phyloP scores from a whole-genome alignment of 2,113 vertebrate genomes.

The Telmatochromis brachygnathus region DNA sequence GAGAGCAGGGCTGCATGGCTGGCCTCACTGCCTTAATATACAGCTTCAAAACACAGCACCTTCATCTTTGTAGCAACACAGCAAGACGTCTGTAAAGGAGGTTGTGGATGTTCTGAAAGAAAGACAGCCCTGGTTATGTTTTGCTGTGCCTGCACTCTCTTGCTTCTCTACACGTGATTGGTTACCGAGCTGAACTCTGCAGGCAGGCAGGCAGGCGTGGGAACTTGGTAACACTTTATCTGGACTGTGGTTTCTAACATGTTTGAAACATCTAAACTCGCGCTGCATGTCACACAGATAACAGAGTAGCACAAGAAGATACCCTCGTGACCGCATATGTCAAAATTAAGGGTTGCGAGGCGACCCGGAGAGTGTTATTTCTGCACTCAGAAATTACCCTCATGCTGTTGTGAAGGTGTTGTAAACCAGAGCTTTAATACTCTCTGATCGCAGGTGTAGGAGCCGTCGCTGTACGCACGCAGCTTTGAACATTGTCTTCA shows the following conservation, averaged over 20 bases:
- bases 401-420: background rate
- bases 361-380: background rate
- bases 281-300: background rate
- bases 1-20: constrained; percentile 59
- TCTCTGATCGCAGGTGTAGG: background rate
- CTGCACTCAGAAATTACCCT: background rate
- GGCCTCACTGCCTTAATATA: constrained; percentile 15
- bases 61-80: background rate
- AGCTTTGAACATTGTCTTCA: background rate
- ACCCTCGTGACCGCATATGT: background rate
- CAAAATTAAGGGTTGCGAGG: background rate
- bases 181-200: background rate
- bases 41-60: background rate
- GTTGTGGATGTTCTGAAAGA: background rate
- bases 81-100: background rate
- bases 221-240: background rate
- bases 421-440: background rate
- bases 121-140: background rate
- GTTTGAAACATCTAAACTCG: background rate
- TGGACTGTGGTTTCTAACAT: constrained; percentile 20
- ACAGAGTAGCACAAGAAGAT: background rate
- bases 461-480: background rate
- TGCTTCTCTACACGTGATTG: background rate
- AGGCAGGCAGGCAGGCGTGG: background rate
- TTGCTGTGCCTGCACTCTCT: constrained; percentile 10